Base-by-base conservation (phyloP, 92 coral and sea anemone species). In the Palythoa caribaeorum region DNA sequence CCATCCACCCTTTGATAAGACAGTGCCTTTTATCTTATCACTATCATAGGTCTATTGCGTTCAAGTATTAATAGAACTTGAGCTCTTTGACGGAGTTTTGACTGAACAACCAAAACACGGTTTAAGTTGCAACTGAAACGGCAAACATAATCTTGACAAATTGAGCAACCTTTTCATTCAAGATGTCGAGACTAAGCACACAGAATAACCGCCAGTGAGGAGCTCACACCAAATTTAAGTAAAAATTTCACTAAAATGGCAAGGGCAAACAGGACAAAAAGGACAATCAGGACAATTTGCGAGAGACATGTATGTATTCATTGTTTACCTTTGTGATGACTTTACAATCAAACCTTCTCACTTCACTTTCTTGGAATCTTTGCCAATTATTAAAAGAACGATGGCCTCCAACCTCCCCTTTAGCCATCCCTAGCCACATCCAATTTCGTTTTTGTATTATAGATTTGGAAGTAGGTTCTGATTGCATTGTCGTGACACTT, bases 381-480 rank as follows among this genome's bases (percentile, higher is more conserved):
- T 48, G 80, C 44, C 17, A 0, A 76, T 76, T 9, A 17, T 76
- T n/a, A 48, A 3, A 28, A 2, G 16, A 76, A 48, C 35, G 80
- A 76, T 76, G 65, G 80, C 80, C 63, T 76, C 80, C 80, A 17
- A 28, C 80, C 80, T 76, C 44, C 80, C 80, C 80, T 76, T 76
- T 51, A 76, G 80, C 80, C 63, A 76, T 51, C 65, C 80, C 80
- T 76, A 1, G 14, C 80, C 80, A 76, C 80, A 76, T 50, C 80
- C 66, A 76, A 16, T 12, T 47, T 1, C 17, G 10, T 2, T 76
- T 47, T 47, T 76, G 28, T 28, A 28, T 28, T 28, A 28, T 76
- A 70, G 74, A 37, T 38, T 9, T 71, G 9, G 74, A 13, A 11
- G 28, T 28, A 28, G 28, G 19, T 51, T 51, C 8, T 50, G 63